Percentiles rank a stretch among this genome's conserved stretches.
Conservation (phyloP, 2,797 vertebrate genomes). For the Antrozous pallidus region DNA sequence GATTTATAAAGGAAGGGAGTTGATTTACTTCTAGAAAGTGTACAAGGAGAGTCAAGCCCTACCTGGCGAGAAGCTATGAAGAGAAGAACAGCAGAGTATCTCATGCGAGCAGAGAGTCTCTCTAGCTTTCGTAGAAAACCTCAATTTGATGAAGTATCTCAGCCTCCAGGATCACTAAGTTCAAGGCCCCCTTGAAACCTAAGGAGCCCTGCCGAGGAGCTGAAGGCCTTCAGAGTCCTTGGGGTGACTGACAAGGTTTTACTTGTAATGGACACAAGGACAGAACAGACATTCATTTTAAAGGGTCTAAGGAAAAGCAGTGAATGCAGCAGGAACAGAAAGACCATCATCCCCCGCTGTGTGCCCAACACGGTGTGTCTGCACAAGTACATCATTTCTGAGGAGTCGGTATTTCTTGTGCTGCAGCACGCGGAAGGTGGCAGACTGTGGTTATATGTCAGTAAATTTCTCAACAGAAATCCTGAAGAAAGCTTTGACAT, state of each 20-base stretch:
- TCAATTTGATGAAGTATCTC: constrained; percentile 84
- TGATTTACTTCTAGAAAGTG: constrained; percentile 93
- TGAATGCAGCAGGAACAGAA: constrained; percentile 90
- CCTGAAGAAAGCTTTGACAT: constrained; percentile 93
- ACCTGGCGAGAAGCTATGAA: constrained; percentile 96
- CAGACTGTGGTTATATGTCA: constrained; percentile 95
- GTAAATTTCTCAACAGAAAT: constrained; percentile 91
- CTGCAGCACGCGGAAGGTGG: too few relatives aligned
- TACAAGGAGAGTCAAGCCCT: constrained; percentile 96
- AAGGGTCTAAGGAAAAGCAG: constrained; percentile 99
- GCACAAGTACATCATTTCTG: constrained; percentile 93
- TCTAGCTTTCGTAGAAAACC: constrained; percentile 86
- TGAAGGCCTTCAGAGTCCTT: constrained; percentile 97
- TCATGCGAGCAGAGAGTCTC: constrained; percentile 95
- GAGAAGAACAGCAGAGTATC: constrained; percentile 95
- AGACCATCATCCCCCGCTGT: constrained; percentile 92
- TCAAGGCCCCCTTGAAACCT: constrained; percentile 93
- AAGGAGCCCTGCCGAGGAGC: constrained; percentile 94
- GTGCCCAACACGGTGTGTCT: constrained; percentile 98
- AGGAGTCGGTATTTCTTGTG: constrained; percentile 94
- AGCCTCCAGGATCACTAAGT: constrained; percentile 94
- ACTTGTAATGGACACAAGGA: constrained; percentile 96
- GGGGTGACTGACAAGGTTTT: constrained; percentile 99
- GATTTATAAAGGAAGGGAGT: constrained; percentile 93
- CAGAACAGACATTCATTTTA: constrained; percentile 95